Percentiles rank a stretch among this genome's conserved stretches.
phyloP scores from a whole-genome alignment of 2,113 vertebrate species.

The Ctenodactylus gundi region DNA sequence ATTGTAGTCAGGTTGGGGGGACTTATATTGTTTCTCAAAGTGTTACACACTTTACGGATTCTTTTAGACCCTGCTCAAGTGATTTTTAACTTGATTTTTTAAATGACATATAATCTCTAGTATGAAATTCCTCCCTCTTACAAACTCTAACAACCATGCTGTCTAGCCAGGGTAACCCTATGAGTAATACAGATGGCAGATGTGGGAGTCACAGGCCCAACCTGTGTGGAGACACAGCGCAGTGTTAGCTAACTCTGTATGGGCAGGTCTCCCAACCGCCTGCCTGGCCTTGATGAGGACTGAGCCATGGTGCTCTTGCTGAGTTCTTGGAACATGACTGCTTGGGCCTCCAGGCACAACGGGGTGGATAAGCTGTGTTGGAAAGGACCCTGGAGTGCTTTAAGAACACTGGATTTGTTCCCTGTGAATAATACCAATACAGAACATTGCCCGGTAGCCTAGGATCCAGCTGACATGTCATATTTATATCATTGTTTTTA shows the following conservation, averaged over 20 bases:
- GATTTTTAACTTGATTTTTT: not conserved
- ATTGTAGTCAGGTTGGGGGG: not conserved
- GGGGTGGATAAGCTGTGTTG: not conserved
- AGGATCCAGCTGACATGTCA: too few relatives aligned
- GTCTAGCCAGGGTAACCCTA: rapidly evolving
- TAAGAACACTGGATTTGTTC: not conserved
- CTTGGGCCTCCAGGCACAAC: not conserved
- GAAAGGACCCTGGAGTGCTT: not conserved
- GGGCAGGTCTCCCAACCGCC: too few relatives aligned
- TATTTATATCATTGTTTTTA: not conserved
- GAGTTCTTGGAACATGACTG: not conserved
- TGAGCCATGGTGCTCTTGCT: not conserved
- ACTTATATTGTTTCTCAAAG: not conserved
- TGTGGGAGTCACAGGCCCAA: not conserved
- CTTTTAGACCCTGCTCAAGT: not conserved
- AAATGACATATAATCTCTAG: not conserved
- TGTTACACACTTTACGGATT: not conserved
- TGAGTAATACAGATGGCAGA: not conserved
- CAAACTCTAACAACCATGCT: not conserved
- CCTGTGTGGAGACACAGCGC: too few relatives aligned
- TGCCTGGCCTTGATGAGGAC: not conserved
- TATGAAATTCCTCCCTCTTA: not conserved
- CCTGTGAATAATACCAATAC: not conserved
- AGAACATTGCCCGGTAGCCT: not conserved
- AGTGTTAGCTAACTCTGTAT: not conserved